phyloP scores from a whole-genome alignment of 1,140 invertebrate species.

The Rhysida immarginata region DNA sequence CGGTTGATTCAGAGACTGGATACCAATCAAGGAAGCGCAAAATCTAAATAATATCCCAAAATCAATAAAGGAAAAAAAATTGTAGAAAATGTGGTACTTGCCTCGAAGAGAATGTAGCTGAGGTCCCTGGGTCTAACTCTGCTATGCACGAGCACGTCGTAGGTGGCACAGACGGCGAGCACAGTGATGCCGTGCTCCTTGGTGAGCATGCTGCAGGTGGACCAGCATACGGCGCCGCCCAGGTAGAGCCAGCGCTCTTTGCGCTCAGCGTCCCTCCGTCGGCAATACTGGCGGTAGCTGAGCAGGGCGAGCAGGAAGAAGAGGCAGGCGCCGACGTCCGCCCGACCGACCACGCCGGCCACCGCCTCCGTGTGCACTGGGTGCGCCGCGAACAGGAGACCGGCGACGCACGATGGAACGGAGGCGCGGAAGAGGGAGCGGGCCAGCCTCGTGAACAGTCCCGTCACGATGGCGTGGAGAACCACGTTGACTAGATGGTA shows the following conservation, averaged over 20 bases:
- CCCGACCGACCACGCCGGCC: constrained; percentile 37
- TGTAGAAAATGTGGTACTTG: not conserved
- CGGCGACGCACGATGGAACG: constrained; percentile 21
- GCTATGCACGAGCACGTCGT: constrained; percentile 41
- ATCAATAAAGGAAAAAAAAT: constrained; percentile 32
- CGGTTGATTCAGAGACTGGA: too few species aligned
- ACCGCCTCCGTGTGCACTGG: constrained; percentile 55
- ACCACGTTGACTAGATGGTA: constrained; percentile 36
- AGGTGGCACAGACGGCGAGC: constrained; percentile 67
- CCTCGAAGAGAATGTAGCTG: not conserved
- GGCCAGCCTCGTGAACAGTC: constrained; percentile 23
- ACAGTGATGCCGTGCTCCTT: constrained; percentile 89
- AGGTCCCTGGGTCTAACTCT: not conserved
- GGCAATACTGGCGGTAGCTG: constrained; percentile 38
- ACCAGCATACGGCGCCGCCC: constrained; percentile 7
- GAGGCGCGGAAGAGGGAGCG: constrained; percentile 14
- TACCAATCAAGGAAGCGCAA: too few species aligned
- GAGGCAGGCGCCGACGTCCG: constrained; percentile 35
- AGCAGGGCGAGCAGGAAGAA: constrained; percentile 34
- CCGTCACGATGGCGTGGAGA: constrained; percentile 31
- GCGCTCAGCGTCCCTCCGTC: constrained; percentile 11
- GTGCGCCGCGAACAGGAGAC: constrained; percentile 34
- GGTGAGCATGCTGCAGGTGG: constrained; percentile 49
- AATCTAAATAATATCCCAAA: too few species aligned
- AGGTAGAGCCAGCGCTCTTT: constrained; percentile 14